Conservation (phyloP, 2,888 invertebrate genomes). For the Spodoptera picta region DNA sequence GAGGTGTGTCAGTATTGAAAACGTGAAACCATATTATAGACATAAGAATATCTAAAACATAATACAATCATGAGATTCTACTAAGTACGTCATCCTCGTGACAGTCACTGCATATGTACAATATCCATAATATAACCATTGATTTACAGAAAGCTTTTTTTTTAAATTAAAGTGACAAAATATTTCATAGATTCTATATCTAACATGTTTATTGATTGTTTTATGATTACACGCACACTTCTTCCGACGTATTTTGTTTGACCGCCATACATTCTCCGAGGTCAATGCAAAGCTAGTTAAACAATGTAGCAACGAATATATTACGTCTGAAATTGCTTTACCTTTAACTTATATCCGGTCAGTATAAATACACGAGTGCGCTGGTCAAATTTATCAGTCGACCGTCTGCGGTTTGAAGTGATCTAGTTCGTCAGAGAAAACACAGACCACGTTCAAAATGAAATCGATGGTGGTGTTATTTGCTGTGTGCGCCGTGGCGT, state of each 20-base stretch:
- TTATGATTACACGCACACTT: conserved; percentile 44
- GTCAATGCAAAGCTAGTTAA: conserved; percentile 85
- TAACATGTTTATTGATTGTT: too few species aligned
- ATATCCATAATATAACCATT: too few species aligned
- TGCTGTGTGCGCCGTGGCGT: conserved; percentile 89
- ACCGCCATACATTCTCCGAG: conserved; percentile 79
- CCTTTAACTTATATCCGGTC: conserved; percentile 82
- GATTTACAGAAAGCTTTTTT: too few species aligned
- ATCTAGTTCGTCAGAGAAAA: conserved; percentile 74
- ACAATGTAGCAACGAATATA: conserved; percentile 64
- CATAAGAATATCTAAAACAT: too few species aligned
- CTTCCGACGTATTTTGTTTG: conserved; percentile 49
- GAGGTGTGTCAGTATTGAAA: too few species aligned
- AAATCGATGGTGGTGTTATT: conserved; percentile 90
- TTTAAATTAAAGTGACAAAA: too few species aligned
- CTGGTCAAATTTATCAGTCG: conserved; percentile 61
- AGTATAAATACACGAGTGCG: conserved; percentile 79
- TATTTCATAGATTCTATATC: too few species aligned
- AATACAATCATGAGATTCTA: too few species aligned
- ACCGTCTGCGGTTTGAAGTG: conserved; percentile 75
- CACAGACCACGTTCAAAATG: conserved; percentile 73
- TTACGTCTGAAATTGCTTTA: conserved; percentile 68
- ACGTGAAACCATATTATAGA: too few species aligned
- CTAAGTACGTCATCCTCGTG: too few species aligned
- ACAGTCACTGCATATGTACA: too few species aligned